Evolutionary conservation across 2,797 vertebrate genomes (phyloP).

Genomic region (Phataginus tricuspis): DNA sequence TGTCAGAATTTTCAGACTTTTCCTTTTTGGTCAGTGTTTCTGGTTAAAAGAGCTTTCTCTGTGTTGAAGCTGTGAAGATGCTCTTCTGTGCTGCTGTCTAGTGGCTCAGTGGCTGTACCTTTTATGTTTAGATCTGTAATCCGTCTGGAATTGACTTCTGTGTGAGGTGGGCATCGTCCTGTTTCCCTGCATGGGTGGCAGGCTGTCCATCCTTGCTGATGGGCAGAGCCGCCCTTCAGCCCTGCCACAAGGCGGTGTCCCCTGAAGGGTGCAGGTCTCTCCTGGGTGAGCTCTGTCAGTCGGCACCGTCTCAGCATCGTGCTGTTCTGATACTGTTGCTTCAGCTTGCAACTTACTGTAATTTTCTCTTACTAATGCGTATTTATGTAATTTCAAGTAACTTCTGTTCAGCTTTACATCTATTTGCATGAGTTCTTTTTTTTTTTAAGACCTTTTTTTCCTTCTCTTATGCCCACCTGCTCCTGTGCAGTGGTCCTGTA

Average conservation of each 20-base stretch:
- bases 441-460: background rate
- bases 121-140: background rate
- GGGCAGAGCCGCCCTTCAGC: background rate
- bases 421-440: background rate
- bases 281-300: background rate
- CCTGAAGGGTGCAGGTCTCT: background rate
- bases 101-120: background rate
- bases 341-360: background rate
- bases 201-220: background rate
- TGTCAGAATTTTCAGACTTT: background rate
- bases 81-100: accelerated
- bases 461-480: too few species aligned
- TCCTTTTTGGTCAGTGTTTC: background rate
- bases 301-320: too few species aligned
- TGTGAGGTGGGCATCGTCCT: background rate
- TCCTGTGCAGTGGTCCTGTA: background rate
- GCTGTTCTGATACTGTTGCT: background rate
- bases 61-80: background rate
- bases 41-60: background rate
- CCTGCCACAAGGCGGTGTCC: too few species aligned
- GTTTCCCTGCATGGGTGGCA: background rate
- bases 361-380: background rate
- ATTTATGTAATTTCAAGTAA: background rate
- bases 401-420: background rate
- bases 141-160: background rate